Percentiles rank a stretch among this genome's conserved stretches.
These are phyloP conservation scores for Caenorhabditis elegans DNA, from an alignment of 1,140 invertebrate species.

Conservation along the genomic window DNA sequence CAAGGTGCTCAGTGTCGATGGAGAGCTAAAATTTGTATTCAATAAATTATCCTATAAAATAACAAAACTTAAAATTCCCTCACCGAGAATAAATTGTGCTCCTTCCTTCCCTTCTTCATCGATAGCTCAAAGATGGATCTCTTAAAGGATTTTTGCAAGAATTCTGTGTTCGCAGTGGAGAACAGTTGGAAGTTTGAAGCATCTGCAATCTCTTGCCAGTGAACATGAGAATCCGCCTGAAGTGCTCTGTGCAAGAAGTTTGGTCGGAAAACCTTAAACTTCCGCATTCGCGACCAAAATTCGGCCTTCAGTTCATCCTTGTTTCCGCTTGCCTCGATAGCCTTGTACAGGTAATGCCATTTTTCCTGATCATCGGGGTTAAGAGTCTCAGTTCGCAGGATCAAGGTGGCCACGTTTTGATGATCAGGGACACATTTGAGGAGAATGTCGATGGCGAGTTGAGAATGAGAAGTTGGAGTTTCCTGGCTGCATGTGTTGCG, in stretches of 20 bases:
- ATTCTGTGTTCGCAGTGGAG: not conserved
- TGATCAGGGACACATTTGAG: slow-evolving; percentile 40
- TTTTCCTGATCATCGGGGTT: slow-evolving; percentile 38
- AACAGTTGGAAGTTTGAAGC: not conserved
- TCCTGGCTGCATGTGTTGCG: slow-evolving; percentile 37
- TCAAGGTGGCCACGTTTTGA: slow-evolving; percentile 39
- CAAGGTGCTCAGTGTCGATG: not conserved
- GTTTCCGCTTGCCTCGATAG: slow-evolving; percentile 2
- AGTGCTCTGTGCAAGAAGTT: slow-evolving; percentile 40
- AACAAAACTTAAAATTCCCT: not conserved
- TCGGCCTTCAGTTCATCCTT: slow-evolving; percentile 36
- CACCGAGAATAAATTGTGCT: not conserved
- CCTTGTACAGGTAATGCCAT: slow-evolving; percentile 42
- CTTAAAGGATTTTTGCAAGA: not conserved
- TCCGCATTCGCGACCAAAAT: slow-evolving; percentile 35
- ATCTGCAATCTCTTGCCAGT: slow-evolving; percentile 24
- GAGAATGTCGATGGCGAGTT: slow-evolving; percentile 35
- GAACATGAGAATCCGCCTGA: slow-evolving; percentile 28
- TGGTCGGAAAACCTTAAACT: slow-evolving; percentile 43
- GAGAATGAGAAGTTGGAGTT: slow-evolving; percentile 3
- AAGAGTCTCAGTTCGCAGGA: slow-evolving; percentile 34
- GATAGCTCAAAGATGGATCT: slow-evolving; percentile 26
- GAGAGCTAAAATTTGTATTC: not conserved
- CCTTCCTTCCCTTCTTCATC: not conserved
- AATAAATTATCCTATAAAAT: not conserved